Percentiles rank a stretch among this genome's conserved stretches.
These are phyloP conservation scores for Theropithecus gelada DNA, from an alignment of 2,113 vertebrate genomes.

Conservation along the genomic window DNA sequence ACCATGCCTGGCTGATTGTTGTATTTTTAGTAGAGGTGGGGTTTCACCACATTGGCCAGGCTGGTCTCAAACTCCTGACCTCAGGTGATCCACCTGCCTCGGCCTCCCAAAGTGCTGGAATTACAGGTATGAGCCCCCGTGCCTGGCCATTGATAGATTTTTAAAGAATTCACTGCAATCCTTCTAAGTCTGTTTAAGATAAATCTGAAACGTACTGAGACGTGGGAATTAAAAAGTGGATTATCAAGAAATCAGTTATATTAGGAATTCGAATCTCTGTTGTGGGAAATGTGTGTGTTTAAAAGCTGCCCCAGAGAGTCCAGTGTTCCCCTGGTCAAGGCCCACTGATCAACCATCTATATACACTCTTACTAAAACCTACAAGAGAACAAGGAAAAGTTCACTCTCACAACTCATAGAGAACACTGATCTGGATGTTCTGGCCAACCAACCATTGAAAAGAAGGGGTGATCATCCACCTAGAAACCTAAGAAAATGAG, in stretches of 20 bases:
- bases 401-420: fast-evolving
- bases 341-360: too few relatives aligned
- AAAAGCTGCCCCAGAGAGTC: background rate
- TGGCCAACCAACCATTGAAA: background rate
- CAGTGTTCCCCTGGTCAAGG: background rate
- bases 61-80: too few relatives aligned
- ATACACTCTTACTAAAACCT: background rate
- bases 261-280: background rate
- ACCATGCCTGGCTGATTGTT: too few relatives aligned
- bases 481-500: background rate
- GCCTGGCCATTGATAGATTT: too few relatives aligned
- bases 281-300: background rate
- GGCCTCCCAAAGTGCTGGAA: too few relatives aligned
- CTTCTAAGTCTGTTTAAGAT: background rate
- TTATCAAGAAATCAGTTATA: background rate
- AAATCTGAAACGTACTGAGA: background rate
- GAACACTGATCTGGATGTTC: too few relatives aligned
- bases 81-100: too few relatives aligned
- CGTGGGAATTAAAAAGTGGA: background rate
- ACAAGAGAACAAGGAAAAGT: background rate
- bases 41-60: too few relatives aligned
- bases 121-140: too few relatives aligned
- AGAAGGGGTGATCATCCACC: background rate
- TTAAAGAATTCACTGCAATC: background rate
- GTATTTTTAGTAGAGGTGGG: too few relatives aligned